These are phyloP conservation scores for Drosophila crucigera DNA, from an alignment of 2,888 invertebrate genomes.

Conservation along the genomic window DNA sequence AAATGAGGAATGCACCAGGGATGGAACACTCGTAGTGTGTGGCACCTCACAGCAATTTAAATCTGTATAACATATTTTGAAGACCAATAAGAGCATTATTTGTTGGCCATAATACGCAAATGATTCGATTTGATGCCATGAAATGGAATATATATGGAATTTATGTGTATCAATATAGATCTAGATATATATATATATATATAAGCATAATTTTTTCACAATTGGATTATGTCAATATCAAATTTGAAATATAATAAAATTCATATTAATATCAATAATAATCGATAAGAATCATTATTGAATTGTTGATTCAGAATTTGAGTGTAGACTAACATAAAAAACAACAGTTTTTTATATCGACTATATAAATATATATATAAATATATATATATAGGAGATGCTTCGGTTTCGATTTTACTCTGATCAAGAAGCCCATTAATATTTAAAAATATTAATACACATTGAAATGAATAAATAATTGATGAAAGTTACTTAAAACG, in stretches of 20 bases:
- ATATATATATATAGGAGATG: background rate
- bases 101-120: background rate
- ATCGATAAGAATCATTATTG: too few species aligned
- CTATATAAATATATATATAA: too few species aligned
- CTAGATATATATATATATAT: background rate
- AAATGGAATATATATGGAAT: background rate
- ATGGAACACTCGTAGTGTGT: background rate
- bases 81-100: background rate
- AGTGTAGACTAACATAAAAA: background rate
- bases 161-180: background rate
- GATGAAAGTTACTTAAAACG: background rate
- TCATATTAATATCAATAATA: background rate
- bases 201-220: background rate
- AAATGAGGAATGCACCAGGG: slow-evolving; percentile 43
- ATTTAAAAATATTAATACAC: background rate
- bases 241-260: background rate
- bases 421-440: too few species aligned
- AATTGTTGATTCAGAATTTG: background rate
- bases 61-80: background rate
- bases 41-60: background rate
- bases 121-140: background rate
- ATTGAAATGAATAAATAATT: background rate
- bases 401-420: too few species aligned
- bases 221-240: background rate
- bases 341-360: background rate